Percentiles rank a stretch among this genome's conserved stretches.
These are phyloP conservation scores for Chironomus tentans DNA, from an alignment of 2,888 invertebrate species.

Conservation along the genomic window DNA sequence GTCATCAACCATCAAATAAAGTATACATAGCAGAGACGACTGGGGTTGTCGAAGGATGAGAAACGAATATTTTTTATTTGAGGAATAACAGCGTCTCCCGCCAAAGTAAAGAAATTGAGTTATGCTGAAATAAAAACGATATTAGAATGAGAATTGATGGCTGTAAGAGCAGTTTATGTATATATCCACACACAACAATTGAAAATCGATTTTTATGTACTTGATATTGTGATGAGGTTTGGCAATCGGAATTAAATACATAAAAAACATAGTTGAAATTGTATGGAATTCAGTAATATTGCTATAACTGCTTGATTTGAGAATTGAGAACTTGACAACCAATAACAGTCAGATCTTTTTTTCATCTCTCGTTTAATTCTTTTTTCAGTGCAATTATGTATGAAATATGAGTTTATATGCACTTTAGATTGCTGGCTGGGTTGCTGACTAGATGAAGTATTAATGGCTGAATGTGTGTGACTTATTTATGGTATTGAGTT, in stretches of 20 bases:
- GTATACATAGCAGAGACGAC: background rate
- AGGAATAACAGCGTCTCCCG: background rate
- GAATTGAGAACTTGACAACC: too few relatives aligned
- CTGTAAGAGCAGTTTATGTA: background rate
- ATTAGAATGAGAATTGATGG: constrained; percentile 7
- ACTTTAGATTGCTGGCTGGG: too few relatives aligned
- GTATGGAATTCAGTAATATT: too few relatives aligned
- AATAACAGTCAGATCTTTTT: too few relatives aligned
- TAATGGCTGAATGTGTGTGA: too few relatives aligned
- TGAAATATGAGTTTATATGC: too few relatives aligned
- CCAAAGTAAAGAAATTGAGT: constrained; percentile 6
- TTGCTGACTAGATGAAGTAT: too few relatives aligned
- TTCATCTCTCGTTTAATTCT: too few relatives aligned
- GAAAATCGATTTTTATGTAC: constrained; percentile 21
- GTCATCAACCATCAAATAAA: constrained; percentile 4
- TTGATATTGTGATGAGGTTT: constrained; percentile 1
- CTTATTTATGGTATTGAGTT: too few relatives aligned
- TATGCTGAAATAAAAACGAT: constrained; percentile 14
- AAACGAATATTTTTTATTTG: constrained; percentile 18
- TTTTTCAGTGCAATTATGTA: too few relatives aligned
- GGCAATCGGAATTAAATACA: background rate
- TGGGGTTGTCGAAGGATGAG: background rate
- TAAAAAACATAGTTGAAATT: background rate
- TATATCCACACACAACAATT: background rate
- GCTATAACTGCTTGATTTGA: too few relatives aligned